These are phyloP conservation scores for Microtus ochrogaster DNA, from an alignment of 2,113 vertebrate species.

Conservation along the genomic window DNA sequence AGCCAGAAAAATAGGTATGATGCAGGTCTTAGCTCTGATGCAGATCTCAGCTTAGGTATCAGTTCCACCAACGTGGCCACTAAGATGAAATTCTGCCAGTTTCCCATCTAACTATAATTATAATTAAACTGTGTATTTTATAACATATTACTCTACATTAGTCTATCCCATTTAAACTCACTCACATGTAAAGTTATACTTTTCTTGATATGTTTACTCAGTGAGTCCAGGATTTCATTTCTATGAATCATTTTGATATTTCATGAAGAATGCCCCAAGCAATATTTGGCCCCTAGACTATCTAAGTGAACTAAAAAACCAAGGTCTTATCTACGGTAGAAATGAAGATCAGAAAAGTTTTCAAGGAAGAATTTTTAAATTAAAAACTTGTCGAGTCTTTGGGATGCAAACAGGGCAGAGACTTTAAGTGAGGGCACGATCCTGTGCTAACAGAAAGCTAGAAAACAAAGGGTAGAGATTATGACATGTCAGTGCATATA, in stretches of 20 bases:
- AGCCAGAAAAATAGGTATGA: neutral
- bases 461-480: neutral
- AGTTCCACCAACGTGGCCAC: neutral
- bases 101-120: neutral
- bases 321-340: neutral
- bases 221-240: neutral
- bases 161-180: neutral
- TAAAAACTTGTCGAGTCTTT: neutral
- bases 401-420: neutral
- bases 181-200: neutral
- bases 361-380: constrained; percentile 29
- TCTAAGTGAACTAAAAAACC: neutral
- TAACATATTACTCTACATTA: neutral
- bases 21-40: neutral
- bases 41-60: neutral
- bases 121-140: neutral
- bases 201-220: neutral
- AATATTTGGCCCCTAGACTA: neutral
- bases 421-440: neutral
- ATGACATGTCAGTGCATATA: neutral
- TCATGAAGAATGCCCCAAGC: neutral
- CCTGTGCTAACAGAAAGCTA: neutral
- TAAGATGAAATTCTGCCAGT: neutral
- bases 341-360: neutral
- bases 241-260: neutral